These are phyloP conservation scores for Drosophila longiperda DNA, from an alignment of 2,888 invertebrate species.

Conservation along the genomic window DNA sequence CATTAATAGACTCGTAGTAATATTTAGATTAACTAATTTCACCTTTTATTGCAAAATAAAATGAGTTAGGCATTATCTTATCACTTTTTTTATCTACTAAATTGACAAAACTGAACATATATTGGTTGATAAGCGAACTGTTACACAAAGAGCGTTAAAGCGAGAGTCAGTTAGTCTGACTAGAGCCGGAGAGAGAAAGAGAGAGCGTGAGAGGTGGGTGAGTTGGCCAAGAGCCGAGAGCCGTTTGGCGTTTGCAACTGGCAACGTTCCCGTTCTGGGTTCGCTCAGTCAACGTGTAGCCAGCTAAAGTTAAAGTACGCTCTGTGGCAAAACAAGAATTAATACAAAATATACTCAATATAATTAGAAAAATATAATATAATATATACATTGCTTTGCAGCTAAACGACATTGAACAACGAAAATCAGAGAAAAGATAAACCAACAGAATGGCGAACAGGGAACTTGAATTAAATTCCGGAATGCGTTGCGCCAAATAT, in stretches of 20 bases:
- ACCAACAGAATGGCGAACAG: constrained; percentile 57
- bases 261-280: constrained; percentile 53
- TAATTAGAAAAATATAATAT: constrained; percentile 9
- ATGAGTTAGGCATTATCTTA: constrained; percentile 46
- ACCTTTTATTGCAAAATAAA: constrained; percentile 46
- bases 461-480: constrained; percentile 86
- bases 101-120: constrained; percentile 41
- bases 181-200: neutral
- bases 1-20: too few relatives aligned
- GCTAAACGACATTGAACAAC: constrained; percentile 10
- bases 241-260: constrained; percentile 47
- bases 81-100: constrained; percentile 47
- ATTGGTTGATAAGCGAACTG: constrained; percentile 49
- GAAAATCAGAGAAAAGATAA: constrained; percentile 4
- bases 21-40: constrained; percentile 32
- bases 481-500: constrained; percentile 91
- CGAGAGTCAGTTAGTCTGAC: constrained; percentile 8
- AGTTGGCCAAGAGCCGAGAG: constrained; percentile 60
- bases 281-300: constrained; percentile 69
- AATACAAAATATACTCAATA: neutral
- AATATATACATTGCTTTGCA: constrained; percentile 41
- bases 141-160: constrained; percentile 19
- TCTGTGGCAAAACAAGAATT: constrained; percentile 20
- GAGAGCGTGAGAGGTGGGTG: constrained; percentile 2
- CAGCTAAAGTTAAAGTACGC: constrained; percentile 74